Conservation (phyloP, 2,113 vertebrate species). For the Anguilla rostrata region DNA sequence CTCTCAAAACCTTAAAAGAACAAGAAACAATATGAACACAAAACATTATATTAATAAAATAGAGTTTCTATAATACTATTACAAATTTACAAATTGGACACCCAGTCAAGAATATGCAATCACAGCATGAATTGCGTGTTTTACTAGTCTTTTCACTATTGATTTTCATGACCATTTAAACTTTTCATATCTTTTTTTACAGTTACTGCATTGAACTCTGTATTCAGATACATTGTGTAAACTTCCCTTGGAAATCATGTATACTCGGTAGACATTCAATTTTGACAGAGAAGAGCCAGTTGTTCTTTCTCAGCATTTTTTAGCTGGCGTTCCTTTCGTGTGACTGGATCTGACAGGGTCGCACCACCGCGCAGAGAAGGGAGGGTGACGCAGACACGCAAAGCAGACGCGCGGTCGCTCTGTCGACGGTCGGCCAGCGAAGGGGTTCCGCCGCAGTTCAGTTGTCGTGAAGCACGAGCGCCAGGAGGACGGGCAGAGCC, state of each 20-base stretch:
- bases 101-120: background rate
- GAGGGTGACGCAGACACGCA: background rate
- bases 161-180: too few species aligned
- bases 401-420: background rate
- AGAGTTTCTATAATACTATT: background rate
- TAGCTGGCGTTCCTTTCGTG: background rate
- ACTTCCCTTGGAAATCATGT: background rate
- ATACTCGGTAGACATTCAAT: background rate
- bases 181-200: too few species aligned
- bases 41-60: background rate
- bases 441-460: constrained; percentile 29
- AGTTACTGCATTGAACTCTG: background rate
- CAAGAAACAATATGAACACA: background rate
- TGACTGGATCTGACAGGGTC: background rate
- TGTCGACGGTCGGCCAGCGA: background rate
- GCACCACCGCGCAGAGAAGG: background rate
- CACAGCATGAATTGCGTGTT: too few species aligned
- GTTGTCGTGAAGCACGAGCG: constrained; percentile 66
- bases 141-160: too few species aligned
- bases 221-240: background rate
- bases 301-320: background rate
- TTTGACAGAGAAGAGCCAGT: background rate
- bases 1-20: background rate
- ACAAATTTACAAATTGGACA: background rate
- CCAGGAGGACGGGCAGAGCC: constrained; percentile 69